A percentile compares a stretch with the other conserved stretches of the same genome.
phyloP scores from a whole-genome alignment of 2,888 invertebrate species.

The Parascotia fuliginaria region DNA sequence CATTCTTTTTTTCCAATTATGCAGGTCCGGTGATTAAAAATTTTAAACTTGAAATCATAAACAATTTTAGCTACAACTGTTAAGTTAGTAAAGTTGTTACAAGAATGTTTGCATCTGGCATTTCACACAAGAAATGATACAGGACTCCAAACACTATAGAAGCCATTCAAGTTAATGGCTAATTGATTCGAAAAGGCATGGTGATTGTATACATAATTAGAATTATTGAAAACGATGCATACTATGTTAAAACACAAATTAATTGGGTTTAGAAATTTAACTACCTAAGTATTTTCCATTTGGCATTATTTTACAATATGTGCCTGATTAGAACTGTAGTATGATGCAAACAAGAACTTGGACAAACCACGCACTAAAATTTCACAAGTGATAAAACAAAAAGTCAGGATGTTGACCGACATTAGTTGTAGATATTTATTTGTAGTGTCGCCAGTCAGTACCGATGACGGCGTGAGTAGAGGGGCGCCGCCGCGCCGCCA shows the following conservation, averaged over 20 bases:
- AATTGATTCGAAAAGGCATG: constrained; percentile 12
- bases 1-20: constrained; percentile 23
- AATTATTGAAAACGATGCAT: background rate
- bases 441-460: constrained; percentile 43
- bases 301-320: background rate
- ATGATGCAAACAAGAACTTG: constrained; percentile 22
- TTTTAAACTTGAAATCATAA: background rate
- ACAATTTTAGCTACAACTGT: background rate
- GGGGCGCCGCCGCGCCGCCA: constrained; percentile 55
- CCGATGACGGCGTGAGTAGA: constrained; percentile 30
- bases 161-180: background rate
- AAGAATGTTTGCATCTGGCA: background rate
- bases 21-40: constrained; percentile 9
- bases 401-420: constrained; percentile 51
- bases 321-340: constrained; percentile 8
- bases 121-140: background rate
- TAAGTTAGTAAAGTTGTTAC: background rate
- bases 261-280: too few species aligned
- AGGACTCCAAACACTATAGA: background rate
- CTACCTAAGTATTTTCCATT: too few species aligned
- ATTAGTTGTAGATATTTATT: constrained; percentile 48
- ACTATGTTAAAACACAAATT: too few species aligned
- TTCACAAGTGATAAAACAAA: constrained; percentile 45
- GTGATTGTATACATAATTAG: constrained; percentile 1
- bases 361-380: constrained; percentile 36